Conservation (phyloP, 2,888 invertebrate species). For the Scaptomyza polygonia region DNA sequence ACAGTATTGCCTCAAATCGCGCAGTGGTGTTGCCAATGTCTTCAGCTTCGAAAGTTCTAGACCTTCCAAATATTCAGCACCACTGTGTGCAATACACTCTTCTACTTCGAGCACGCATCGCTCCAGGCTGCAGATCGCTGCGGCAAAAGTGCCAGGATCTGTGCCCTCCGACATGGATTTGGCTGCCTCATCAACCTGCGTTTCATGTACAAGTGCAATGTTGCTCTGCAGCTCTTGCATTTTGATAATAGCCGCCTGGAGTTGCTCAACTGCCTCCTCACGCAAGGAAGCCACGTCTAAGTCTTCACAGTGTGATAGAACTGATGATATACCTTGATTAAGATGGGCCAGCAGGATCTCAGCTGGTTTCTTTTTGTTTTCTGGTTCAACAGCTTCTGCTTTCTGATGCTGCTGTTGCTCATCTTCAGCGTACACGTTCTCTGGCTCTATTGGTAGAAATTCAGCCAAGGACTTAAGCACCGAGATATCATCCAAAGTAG, state of each 20-base stretch:
- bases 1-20: constrained; percentile 79
- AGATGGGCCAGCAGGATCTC: constrained; percentile 73
- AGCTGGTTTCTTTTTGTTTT: constrained; percentile 34
- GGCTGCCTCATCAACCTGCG: constrained; percentile 77
- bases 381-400: neutral
- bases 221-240: constrained; percentile 83
- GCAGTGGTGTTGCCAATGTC: constrained; percentile 74
- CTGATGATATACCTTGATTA: constrained; percentile 77
- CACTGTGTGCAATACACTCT: constrained; percentile 67
- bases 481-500: constrained; percentile 86
- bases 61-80: constrained; percentile 57
- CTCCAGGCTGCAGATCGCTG: constrained; percentile 78
- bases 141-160: constrained; percentile 79
- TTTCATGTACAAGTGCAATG: constrained; percentile 83
- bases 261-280: constrained; percentile 58
- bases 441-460: constrained; percentile 67
- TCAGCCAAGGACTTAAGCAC: constrained; percentile 86
- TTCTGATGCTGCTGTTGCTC: constrained; percentile 11
- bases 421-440: constrained; percentile 9
- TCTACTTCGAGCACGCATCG: constrained; percentile 81
- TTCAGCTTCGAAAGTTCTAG: constrained; percentile 65
- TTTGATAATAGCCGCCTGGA: constrained; percentile 80
- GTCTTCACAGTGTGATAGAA: constrained; percentile 76
- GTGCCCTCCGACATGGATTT: constrained; percentile 78
- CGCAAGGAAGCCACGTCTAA: constrained; percentile 65